Percentiles rank a stretch among this genome's conserved stretches.
Evolutionary conservation across 2,888 invertebrate species (phyloP).

Genomic region (Mesopsocus fuscifrons): DNA sequence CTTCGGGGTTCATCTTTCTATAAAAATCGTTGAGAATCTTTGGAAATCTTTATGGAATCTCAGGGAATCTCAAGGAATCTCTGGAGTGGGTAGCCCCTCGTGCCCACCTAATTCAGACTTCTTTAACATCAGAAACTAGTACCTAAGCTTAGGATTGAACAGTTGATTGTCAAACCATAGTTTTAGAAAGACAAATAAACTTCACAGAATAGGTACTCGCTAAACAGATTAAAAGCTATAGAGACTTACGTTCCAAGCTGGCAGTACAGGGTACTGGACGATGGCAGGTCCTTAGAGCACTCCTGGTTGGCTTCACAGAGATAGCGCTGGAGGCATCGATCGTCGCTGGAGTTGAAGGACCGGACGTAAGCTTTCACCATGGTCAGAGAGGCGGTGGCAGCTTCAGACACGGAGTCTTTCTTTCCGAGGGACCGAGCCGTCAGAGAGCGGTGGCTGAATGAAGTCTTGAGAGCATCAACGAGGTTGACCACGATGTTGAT

Average conservation of each 20-base stretch:
- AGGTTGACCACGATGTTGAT: constrained; percentile 83
- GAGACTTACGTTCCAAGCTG: constrained; percentile 77
- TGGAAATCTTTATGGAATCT: too few relatives aligned
- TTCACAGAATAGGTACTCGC: too few relatives aligned
- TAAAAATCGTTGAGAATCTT: too few relatives aligned
- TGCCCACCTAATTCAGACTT: too few relatives aligned
- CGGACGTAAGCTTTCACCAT: constrained; percentile 78
- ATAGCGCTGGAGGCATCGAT: constrained; percentile 70
- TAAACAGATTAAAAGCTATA: too few relatives aligned
- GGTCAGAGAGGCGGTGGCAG: constrained; percentile 68
- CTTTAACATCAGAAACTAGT: too few relatives aligned
- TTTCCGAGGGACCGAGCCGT: constrained; percentile 67
- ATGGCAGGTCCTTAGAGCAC: constrained; percentile 59
- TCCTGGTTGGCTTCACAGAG: constrained; percentile 79
- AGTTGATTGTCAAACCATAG: too few relatives aligned
- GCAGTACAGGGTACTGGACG: constrained; percentile 58
- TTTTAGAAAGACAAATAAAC: too few relatives aligned
- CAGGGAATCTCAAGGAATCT: too few relatives aligned
- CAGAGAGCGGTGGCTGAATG: constrained; percentile 77
- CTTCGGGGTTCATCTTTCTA: too few relatives aligned
- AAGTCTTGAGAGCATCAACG: constrained; percentile 78
- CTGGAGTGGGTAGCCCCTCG: too few relatives aligned
- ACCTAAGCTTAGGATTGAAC: too few relatives aligned
- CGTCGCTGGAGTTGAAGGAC: constrained; percentile 51
- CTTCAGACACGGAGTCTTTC: constrained; percentile 78